Evolutionary conservation across 2,888 invertebrate species (phyloP), one percentile per base, ranked within the genome.

Genomic region (Cecidostiba fungosa): DNA sequence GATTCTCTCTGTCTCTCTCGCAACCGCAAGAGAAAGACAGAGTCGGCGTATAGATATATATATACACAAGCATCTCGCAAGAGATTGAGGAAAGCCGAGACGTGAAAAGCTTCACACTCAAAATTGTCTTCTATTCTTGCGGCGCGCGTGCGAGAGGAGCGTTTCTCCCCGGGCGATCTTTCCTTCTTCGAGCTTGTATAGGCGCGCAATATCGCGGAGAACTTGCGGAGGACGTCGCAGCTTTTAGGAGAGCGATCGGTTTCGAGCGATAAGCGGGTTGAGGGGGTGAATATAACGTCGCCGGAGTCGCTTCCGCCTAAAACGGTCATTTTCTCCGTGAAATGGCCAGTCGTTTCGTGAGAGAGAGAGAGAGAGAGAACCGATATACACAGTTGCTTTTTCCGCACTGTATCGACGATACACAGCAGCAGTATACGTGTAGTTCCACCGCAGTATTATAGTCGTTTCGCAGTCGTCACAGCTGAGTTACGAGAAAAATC

Each of bases 101-200:
- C 80, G 89, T 85, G 88, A 89, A 90, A 88, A 91, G 90, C 87
- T 88, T 89, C 88, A 87, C 89, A 43, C 77, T 89, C 88, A 90
- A 91, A 92, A 92, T 92, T 92, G 91, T 89, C 88, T 86, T 79
- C 87, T 89, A 89, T 91, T 90, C 89, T 89, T 66, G 78, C 26
- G 54, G 32, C 12, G 69, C 84, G 88, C 87, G 87, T 87, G 85
- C 85, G 85, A 88, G 88, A 86, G 87, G 85, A 29, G 72, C 54
- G 14, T 72, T 72, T 72, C 39, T 82, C 81, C 66, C 47, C 26
- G 66, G 81, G 81, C 81, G 74, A 66, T 82, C 66, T 74, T 32
- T 76, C 36, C n/a, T 23, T 6, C 62, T 5, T 12, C 50, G 8
- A 47, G 19, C 77, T 39, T 23, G 72, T 39, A 43, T 29, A 72